Percentiles rank a stretch among this genome's conserved stretches.
phyloP scores from a whole-genome alignment of 1,140 invertebrate species.

The Panonychus citri region DNA sequence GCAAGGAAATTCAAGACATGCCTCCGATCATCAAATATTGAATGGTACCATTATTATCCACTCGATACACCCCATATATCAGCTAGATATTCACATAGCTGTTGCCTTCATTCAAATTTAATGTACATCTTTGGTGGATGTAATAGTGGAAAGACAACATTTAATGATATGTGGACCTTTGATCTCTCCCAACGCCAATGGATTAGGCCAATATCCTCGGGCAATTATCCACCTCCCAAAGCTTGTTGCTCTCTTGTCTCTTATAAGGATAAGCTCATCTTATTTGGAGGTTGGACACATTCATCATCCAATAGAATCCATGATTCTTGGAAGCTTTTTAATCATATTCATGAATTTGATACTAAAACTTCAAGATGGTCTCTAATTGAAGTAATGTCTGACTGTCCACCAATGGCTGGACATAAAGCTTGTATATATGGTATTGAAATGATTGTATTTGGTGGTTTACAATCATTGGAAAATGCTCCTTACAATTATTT shows the following conservation, averaged over 20 bases:
- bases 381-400: conserved; percentile 26
- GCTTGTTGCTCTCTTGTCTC: conserved; percentile 71
- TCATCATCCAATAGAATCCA: conserved; percentile 70
- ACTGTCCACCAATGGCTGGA: conserved; percentile 46
- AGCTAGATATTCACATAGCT: conserved; percentile 72
- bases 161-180: conserved; percentile 88
- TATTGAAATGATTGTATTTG: conserved; percentile 74
- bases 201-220: conserved; percentile 28
- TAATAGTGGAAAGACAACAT: conserved; percentile 43
- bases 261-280: conserved; percentile 54
- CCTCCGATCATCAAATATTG: background rate
- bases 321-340: conserved; percentile 36
- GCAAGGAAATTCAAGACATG: background rate
- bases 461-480: conserved; percentile 19
- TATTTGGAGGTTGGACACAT: conserved; percentile 89
- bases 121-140: conserved; percentile 93
- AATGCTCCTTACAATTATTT: background rate
- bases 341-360: conserved; percentile 76
- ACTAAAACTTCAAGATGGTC: conserved; percentile 61
- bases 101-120: conserved; percentile 38
- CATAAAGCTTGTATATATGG: conserved; percentile 74
- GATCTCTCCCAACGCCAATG: conserved; percentile 62
- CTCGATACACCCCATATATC: conserved; percentile 43
- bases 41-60: conserved; percentile 15
- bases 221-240: conserved; percentile 83